These are phyloP conservation scores for Dermatophagoides farinae DNA, from an alignment of 1,140 invertebrate species.

Conservation along the genomic window DNA sequence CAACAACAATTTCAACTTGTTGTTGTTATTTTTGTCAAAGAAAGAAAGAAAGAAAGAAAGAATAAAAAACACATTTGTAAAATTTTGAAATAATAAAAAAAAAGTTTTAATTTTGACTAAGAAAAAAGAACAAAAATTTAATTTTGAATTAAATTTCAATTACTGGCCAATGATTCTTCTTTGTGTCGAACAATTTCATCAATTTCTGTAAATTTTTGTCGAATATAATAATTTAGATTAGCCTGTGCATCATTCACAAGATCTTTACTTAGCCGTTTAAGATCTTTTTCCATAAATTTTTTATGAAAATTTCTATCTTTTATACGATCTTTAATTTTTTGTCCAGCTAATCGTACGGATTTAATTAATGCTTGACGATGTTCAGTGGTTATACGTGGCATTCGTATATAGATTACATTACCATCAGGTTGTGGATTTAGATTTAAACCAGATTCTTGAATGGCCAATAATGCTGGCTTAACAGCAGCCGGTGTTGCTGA, in stretches of 20 bases:
- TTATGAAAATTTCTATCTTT: conserved; percentile 52
- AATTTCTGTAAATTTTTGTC: not conserved
- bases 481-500: conserved; percentile 8
- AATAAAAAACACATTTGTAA: no score
- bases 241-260: conserved; percentile 38
- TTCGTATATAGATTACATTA: conserved; percentile 59
- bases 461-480: conserved; percentile 9
- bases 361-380: conserved; percentile 65
- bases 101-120: no score
- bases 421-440: conserved; percentile 86
- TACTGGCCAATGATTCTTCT: not conserved
- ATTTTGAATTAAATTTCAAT: not conserved
- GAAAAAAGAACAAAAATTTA: no score
- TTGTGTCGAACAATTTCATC: conserved; percentile 2
- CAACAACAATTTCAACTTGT: no score
- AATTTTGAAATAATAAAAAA: no score
- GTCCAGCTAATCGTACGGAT: conserved; percentile 58
- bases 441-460: conserved; percentile 38
- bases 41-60: no score
- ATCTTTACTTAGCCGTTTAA: conserved; percentile 37
- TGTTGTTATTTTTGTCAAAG: no score
- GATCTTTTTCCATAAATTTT: conserved; percentile 37
- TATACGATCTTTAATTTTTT: conserved; percentile 54
- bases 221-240: conserved; percentile 27
- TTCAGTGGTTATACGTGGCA: conserved; percentile 79